Percentiles rank a stretch among this genome's conserved stretches.
These are phyloP conservation scores for Neodontobutis hainanensis DNA, from an alignment of 2,113 vertebrate species.

Conservation along the genomic window DNA sequence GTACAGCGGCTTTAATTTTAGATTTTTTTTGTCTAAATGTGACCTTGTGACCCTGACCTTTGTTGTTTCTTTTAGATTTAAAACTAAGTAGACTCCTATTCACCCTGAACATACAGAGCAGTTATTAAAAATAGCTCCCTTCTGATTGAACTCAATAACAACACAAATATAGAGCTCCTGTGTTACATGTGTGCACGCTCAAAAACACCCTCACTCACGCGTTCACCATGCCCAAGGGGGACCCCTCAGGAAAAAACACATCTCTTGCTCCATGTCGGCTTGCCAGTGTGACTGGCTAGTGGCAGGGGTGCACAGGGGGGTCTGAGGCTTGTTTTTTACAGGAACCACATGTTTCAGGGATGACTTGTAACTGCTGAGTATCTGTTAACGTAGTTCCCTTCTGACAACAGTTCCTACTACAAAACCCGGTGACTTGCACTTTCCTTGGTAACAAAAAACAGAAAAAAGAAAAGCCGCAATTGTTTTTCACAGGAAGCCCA, in stretches of 20 bases:
- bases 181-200: slow-evolving; percentile 39
- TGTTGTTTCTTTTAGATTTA: no score
- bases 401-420: slow-evolving; percentile 66
- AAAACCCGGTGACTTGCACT: slow-evolving; percentile 62
- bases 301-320: slow-evolving; percentile 36
- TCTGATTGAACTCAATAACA: slow-evolving; percentile 54
- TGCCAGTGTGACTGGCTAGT: slow-evolving; percentile 56
- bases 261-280: slow-evolving; percentile 46
- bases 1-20: no score
- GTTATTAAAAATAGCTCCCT: slow-evolving; percentile 14
- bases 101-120: background rate
- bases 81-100: no score
- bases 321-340: slow-evolving; percentile 66
- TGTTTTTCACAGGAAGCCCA: slow-evolving; percentile 66
- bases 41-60: no score
- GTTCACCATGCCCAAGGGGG: slow-evolving; percentile 52
- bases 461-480: slow-evolving; percentile 58
- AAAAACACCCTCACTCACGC: slow-evolving; percentile 26
- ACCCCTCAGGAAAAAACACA: slow-evolving; percentile 71
- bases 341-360: slow-evolving; percentile 72
- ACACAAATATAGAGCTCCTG: slow-evolving; percentile 51
- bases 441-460: slow-evolving; percentile 51
- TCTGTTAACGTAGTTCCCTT: slow-evolving; percentile 63
- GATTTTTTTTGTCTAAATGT: no score
- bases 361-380: slow-evolving; percentile 67